Percentiles rank a stretch among this genome's conserved stretches.
phyloP scores from a whole-genome alignment of 2,888 invertebrate species.

The Nycteola revayana region DNA sequence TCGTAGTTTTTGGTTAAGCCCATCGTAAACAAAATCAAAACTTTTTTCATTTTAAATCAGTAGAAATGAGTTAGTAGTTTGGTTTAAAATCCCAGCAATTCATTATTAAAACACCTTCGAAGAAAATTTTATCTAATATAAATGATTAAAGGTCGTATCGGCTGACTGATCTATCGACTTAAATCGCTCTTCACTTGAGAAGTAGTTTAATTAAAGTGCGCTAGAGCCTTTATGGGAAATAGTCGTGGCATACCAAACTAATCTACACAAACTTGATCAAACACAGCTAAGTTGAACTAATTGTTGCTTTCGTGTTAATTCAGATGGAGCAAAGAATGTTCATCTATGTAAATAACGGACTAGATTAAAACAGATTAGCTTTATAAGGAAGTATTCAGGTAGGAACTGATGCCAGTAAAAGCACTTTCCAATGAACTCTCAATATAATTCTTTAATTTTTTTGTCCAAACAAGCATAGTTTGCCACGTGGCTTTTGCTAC shows the following conservation, averaged over 20 bases:
- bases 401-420: too few species aligned
- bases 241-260: conserved; percentile 5
- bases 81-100: conserved; percentile 5
- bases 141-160: conserved; percentile 8
- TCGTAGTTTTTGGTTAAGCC: too few species aligned
- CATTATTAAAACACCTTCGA: conserved; percentile 9
- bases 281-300: too few species aligned
- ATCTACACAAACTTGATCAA: not conserved
- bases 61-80: too few species aligned
- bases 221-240: conserved; percentile 10
- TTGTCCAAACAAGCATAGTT: not conserved
- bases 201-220: conserved; percentile 30
- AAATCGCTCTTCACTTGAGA: conserved; percentile 19
- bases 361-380: too few species aligned
- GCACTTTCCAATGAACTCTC: too few species aligned
- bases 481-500: too few species aligned
- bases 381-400: too few species aligned
- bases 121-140: conserved; percentile 7
- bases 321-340: conserved; percentile 10
- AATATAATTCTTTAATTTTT: not conserved
- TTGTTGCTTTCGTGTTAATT: conserved; percentile 5
- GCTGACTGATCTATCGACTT: conserved; percentile 21
- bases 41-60: too few species aligned
- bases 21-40: too few species aligned
- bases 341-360: too few species aligned